Base-by-base conservation (phyloP, 2,797 vertebrate genomes). In the Gallinago solitaria region DNA sequence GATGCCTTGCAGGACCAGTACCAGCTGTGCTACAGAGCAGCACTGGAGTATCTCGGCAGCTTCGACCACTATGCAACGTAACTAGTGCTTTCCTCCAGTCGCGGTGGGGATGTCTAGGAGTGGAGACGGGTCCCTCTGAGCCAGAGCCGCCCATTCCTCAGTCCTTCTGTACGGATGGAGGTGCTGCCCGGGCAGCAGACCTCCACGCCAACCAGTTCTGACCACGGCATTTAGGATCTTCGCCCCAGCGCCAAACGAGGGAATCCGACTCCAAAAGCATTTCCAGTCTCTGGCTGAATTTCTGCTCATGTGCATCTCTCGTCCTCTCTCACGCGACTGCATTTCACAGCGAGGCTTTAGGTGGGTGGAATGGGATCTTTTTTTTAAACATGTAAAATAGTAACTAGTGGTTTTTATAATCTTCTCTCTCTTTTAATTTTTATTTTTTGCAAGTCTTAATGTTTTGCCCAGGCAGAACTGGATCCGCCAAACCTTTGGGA, bases 51-150 rank as follows among this genome's bases (percentile, higher is more conserved):
- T 97, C 98, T 99, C 76, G 99, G 99, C 98, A 99, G 99, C 98
- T 99, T 99, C 41, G 99, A 99, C 97, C 99, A 99, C 99, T 99
- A 99, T 99, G 99, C 99, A 99, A 99, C 99, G 98, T 99, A 99
- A 99, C 98, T 97, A 97, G 96, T 96, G 97, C 97, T 98, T 97
- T 97, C 95, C 96, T 97, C 97, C 96, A 92, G 95, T 95, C 13
- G 96, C 95, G 85, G 95, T 96, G 73, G 98, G 98, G 97, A 97
- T 95, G 97, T 96, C 97, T 75, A 87, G 97, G 97, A 97, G 97
- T 97, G 97, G 97, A 98, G 96, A 94, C 30, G 96, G 98, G 98
- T 98, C 98, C 98, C 97, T 98, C 98, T 98, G 98, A 99, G 98
- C 98, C 98, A 98, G 97, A 98, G 96, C 97, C 92, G 84, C 98